Evolutionary conservation across 2,797 vertebrate species (phyloP).

Genomic region (Chloroceryle amazona): DNA sequence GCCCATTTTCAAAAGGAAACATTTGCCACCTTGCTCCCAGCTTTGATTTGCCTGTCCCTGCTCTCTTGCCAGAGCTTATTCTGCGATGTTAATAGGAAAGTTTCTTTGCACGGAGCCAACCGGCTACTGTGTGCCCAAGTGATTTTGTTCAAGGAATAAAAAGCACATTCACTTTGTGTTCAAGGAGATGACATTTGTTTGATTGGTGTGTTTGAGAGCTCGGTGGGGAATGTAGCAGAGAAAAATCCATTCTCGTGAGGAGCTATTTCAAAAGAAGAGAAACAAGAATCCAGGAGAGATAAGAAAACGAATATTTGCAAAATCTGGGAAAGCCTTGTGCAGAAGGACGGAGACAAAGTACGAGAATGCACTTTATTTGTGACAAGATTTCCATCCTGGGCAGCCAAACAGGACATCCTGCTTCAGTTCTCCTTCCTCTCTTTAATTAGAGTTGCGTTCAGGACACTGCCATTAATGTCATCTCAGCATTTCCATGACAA

Average conservation of each 20-base stretch:
- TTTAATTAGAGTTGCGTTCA: slow-evolving; percentile 58
- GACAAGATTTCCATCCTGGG: slow-evolving; percentile 79
- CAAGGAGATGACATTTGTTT: background rate
- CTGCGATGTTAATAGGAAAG: background rate
- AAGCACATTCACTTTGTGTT: background rate
- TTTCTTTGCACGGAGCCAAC: slow-evolving; percentile 13
- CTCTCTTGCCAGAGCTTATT: background rate
- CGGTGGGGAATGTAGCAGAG: background rate
- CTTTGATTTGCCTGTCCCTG: slow-evolving; percentile 22
- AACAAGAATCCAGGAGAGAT: slow-evolving; percentile 48
- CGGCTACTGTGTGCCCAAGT: background rate
- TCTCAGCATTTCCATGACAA: slow-evolving; percentile 72
- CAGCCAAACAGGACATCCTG: slow-evolving; percentile 87
- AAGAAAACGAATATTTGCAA: slow-evolving; percentile 41
- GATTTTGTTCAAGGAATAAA: background rate
- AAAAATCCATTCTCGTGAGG: background rate
- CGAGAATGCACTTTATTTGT: slow-evolving; percentile 67
- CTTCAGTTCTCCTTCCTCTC: slow-evolving; percentile 77
- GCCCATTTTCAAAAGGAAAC: slow-evolving; percentile 4
- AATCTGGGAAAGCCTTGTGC: slow-evolving; percentile 56
- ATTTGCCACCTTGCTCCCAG: slow-evolving; percentile 7
- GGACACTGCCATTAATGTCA: slow-evolving; percentile 57
- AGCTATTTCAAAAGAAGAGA: slow-evolving; percentile 21
- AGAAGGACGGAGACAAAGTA: slow-evolving; percentile 25
- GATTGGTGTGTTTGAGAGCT: background rate